Conservation (phyloP, 2,113 vertebrate species). For the Tylochromis polylepis region DNA sequence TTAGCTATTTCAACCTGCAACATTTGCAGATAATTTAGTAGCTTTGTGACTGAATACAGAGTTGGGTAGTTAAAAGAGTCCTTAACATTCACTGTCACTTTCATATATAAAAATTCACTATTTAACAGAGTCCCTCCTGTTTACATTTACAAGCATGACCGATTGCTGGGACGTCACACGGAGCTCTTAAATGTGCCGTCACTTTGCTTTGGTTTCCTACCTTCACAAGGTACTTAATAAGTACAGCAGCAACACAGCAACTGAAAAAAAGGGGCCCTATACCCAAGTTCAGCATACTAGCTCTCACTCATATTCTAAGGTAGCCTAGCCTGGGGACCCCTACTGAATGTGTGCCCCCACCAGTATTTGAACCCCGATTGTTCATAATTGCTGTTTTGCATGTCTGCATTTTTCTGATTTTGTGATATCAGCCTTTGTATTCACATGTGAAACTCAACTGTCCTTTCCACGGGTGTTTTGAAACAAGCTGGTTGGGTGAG, state of each 20-base stretch:
- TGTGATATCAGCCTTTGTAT: rapidly evolving
- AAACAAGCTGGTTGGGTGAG: neutral
- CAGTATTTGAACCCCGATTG: neutral
- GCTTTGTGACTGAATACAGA: neutral
- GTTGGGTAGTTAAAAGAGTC: neutral
- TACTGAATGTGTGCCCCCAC: neutral
- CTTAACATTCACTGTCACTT: neutral
- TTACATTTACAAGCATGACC: neutral
- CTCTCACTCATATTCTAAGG: rapidly evolving
- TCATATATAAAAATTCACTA: neutral
- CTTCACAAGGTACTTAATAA: too few relatives aligned
- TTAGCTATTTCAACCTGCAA: rapidly evolving
- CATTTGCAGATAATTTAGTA: neutral
- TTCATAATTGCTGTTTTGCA: neutral
- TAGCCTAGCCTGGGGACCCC: neutral
- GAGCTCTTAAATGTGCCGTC: too few relatives aligned
- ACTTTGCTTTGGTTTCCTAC: too few relatives aligned
- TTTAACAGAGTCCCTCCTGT: neutral
- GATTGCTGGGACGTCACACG: too few relatives aligned
- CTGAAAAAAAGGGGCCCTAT: too few relatives aligned
- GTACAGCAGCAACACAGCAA: too few relatives aligned
- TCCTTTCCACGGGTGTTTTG: neutral
- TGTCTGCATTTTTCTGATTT: neutral
- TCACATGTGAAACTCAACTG: neutral
- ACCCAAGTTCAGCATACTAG: too few relatives aligned